Base-by-base conservation (phyloP, 2,113 vertebrate genomes). In the Chitala chitala region DNA sequence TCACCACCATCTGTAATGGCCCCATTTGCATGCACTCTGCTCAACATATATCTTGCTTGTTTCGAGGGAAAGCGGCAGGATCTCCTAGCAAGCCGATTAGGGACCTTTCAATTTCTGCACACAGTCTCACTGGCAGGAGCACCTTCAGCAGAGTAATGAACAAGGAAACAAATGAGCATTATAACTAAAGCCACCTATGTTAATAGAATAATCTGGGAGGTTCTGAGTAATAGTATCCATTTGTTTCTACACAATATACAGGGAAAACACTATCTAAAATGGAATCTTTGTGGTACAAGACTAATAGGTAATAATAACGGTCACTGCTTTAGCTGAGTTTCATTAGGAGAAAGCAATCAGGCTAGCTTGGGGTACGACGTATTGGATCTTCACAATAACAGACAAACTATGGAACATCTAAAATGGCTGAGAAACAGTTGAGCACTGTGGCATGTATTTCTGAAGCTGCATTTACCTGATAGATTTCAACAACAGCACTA, bases 131-230 rank as follows among this genome's bases (percentile, higher is more conserved):
- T 48, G 71, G 59, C 56, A 48, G 42, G 63, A 48, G 46, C n/a
- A 50, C 29, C 51, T 53, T 51, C 29, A 20, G 66, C 66, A 69
- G 66, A 53, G 33, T 24, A 69, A 69, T 69, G 66, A 53, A 33
- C 13, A 26, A 46, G 26, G 4, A 7, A 69, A 31, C 15, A 50
- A 38, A 48, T 42, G 48, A 63, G 10, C 15, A 48, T 63, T 46
- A 36, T 63, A 42, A 22, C 13, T 13, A 5, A 4, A 51, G n/a
- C 63, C 31, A 50, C 26, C 33, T 44, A 51, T 29, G 51, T 48
- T 63, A 46, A 24, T 17, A 58, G 17, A 55, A 51, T 33, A 40
- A 12, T 42, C 58, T 13, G 44, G 51, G 56, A 64, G n/a, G 29
- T 24, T 29, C 71, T 73, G 15, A 63, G 31, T 63, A 63, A 73